Evolutionary conservation across 1,140 invertebrate genomes (phyloP), one percentile per base, ranked within the genome.

Genomic region (Aporrectodea caliginosa): DNA sequence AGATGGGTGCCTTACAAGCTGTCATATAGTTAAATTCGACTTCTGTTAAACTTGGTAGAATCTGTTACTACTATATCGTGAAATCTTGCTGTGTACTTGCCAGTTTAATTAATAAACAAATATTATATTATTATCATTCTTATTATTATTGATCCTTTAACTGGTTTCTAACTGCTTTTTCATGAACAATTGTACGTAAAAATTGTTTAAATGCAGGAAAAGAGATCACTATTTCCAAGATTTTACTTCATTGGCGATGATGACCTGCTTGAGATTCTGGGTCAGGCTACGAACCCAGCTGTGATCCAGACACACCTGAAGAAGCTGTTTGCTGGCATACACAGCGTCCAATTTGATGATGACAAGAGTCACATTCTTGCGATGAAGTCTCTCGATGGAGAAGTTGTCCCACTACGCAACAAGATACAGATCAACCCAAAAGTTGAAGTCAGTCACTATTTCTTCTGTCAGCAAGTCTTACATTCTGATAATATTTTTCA

Each of bases 161-260:
- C n/a, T n/a, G n/a, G n/a, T n/a, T n/a, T n/a, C n/a, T n/a, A n/a
- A n/a, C n/a, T n/a, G n/a, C n/a, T n/a, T n/a, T n/a, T n/a, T n/a
- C 14, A 75, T n/a, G 0, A 27, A 58, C 14, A 27, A 12, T 75
- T 78, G 1, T 78, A 69, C 35, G 75, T 58, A 32, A 31, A 35
- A 69, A 43, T 75, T 80, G 35, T 77, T 78, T 80, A 82, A 85
- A 90, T 90, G 30, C 82, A 97, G 94, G 94, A 96, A 83, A 99
- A 98, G 89, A 90, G 98, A 79, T 92, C 93, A 0, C 91, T 92
- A 35, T 99, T 99, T 90, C 96, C 98, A 1, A 90, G 97, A 83
- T 94, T 99, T 83, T 98, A 98, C 85, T 99, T 99, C 85, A 90
- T 99, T 81, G 96, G 95, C 82, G 97, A 99, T 86, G 97, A 98